Conservation (phyloP, 1,140 invertebrate species). For the Gonatopus flavifemur region DNA sequence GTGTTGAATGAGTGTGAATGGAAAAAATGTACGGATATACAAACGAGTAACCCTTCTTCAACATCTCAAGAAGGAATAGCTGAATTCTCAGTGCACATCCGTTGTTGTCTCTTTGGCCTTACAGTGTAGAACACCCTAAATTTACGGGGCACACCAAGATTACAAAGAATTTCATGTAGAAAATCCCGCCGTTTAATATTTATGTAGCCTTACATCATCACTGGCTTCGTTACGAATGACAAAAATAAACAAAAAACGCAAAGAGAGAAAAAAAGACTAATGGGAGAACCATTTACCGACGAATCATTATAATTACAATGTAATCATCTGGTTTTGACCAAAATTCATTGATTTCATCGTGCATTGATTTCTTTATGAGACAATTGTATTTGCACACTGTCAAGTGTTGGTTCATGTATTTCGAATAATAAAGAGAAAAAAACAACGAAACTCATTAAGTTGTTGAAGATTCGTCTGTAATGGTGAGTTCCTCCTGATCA, state of each 20-base stretch:
- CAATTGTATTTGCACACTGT: no score
- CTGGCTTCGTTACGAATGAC: slow-evolving; percentile 41
- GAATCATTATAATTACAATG: slow-evolving; percentile 19
- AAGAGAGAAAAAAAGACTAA: no score
- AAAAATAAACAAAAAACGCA: slow-evolving; percentile 27
- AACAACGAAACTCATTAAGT: slow-evolving; percentile 1
- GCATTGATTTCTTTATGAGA: background rate
- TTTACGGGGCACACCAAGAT: slow-evolving; percentile 54
- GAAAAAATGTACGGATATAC: slow-evolving; percentile 20
- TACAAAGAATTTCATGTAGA: slow-evolving; percentile 56
- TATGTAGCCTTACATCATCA: slow-evolving; percentile 56
- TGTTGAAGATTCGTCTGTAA: slow-evolving; percentile 36
- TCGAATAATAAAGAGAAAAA: background rate
- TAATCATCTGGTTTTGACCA: background rate
- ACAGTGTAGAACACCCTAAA: slow-evolving; percentile 47
- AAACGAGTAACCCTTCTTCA: slow-evolving; percentile 18
- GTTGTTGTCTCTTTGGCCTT: slow-evolving; percentile 58
- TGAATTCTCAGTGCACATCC: slow-evolving; percentile 34
- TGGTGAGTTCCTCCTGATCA: slow-evolving; percentile 39
- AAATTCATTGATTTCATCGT: background rate
- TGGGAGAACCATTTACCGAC: slow-evolving; percentile 20
- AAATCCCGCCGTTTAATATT: slow-evolving; percentile 45
- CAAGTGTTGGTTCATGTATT: no score
- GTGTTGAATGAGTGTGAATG: background rate
- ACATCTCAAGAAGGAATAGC: slow-evolving; percentile 23